Percentiles rank a stretch among this genome's conserved stretches.
These are phyloP conservation scores for Alethe castanea DNA, from an alignment of 2,113 vertebrate species.

Conservation along the genomic window DNA sequence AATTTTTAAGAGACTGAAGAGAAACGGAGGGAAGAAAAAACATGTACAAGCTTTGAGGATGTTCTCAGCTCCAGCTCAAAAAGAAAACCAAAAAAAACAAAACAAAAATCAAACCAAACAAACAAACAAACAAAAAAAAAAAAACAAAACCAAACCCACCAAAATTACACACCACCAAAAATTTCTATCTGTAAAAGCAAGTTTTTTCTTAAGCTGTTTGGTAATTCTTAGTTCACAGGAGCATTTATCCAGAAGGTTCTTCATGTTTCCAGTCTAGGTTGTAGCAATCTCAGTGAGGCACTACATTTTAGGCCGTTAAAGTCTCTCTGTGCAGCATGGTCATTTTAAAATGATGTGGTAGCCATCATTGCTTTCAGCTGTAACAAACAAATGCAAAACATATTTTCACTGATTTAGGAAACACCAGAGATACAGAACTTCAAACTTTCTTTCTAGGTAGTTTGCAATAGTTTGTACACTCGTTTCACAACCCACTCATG, in stretches of 20 bases:
- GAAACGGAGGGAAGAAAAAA: background rate
- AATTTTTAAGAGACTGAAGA: constrained; percentile 9
- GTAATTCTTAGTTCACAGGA: constrained; percentile 42
- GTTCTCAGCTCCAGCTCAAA: background rate
- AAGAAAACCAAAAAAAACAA: background rate
- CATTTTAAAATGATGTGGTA: constrained; percentile 91
- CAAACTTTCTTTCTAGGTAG: background rate
- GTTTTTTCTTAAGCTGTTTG: constrained; percentile 13
- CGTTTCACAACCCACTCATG: background rate
- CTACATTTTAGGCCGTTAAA: background rate
- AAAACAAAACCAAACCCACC: background rate
- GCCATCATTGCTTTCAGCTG: constrained; percentile 87
- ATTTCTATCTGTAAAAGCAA: background rate
- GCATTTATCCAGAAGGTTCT: constrained; percentile 39
- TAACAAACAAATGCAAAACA: constrained; percentile 49
- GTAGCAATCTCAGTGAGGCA: constrained; percentile 51
- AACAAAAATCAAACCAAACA: background rate
- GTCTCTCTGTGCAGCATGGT: constrained; percentile 54
- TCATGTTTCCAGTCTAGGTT: constrained; percentile 30
- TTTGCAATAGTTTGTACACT: background rate
- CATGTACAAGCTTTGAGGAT: background rate
- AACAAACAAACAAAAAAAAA: background rate
- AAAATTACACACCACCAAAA: constrained; percentile 34
- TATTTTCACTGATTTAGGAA: background rate
- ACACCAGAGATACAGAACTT: background rate